Base-by-base conservation (phyloP, 2,888 invertebrate species). In the Rhaphigaster nebulosa region DNA sequence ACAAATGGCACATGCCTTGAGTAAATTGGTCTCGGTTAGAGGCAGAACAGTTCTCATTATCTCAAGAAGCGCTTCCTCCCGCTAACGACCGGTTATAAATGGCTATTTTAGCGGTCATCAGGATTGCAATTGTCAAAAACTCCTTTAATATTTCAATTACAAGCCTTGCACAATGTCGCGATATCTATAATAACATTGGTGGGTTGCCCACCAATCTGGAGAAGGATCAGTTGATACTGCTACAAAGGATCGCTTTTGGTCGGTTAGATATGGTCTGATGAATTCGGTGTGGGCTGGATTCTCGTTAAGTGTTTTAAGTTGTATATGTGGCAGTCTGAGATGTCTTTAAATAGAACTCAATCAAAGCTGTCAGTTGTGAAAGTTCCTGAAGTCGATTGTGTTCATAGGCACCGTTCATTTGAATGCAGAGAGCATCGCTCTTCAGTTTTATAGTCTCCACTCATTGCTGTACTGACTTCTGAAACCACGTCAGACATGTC, bases 21-120 rank as follows among this genome's bases (percentile, higher is more conserved):
- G 84, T 45, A 84, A 84, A 84, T 84, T 84, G 84, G 84, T 84
- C 84, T 45, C 45, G 84, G 84, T 84, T 84, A 84, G 45, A 45
- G 84, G 26, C 45, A 45, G 41, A 84, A 84, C 45, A 15, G 23
- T 84, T 84, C 84, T 84, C 84, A 84, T 84, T 84, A 84, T 41
- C 84, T 45, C 45, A 84, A 84, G 45, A 26, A 45, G 84, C 84
- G 18, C 45, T n/a, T 84, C 84, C 84, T 84, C 84, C 12, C 41
- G 6, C 0, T 84, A 45, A 84, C 23, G 84, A n/a, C 41, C 38
- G 38, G 45, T 84, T 45, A 84, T 45, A 84, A 41, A 84, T 84
- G 84, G 84, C 84, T 70, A 84, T 84, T 84, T 38, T 45, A 84
- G 41, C 41, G 26, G 26, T 5, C 84, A 45, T 70, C 84, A 45